Conservation (phyloP, 2,113 vertebrate species). For the Himantopus leucocephalus region DNA sequence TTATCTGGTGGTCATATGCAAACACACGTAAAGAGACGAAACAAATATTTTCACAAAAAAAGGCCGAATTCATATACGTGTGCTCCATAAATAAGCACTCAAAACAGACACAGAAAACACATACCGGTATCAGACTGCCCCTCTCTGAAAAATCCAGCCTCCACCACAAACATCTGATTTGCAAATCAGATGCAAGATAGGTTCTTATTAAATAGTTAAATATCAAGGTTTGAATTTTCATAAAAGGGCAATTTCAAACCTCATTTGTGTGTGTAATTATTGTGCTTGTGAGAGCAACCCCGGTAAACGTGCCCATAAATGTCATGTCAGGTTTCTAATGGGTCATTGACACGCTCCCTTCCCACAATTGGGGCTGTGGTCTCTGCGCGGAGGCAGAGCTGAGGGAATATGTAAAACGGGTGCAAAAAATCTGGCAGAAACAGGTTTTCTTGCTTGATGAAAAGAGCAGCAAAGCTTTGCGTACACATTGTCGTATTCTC, state of each 20-base stretch:
- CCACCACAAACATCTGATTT: slow-evolving; percentile 2
- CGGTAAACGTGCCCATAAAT: neutral
- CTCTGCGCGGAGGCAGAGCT: neutral
- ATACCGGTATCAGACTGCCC: neutral
- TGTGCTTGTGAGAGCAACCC: slow-evolving; percentile 24
- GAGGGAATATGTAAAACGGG: neutral
- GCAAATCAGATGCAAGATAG: slow-evolving; percentile 7
- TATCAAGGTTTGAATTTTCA: slow-evolving; percentile 59
- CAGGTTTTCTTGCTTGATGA: neutral
- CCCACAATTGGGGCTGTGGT: neutral
- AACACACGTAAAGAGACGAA: neutral
- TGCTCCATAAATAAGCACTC: neutral
- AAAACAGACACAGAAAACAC: neutral
- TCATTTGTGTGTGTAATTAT: slow-evolving; percentile 63
- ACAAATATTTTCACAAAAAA: neutral
- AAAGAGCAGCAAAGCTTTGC: neutral
- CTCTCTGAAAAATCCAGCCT: neutral
- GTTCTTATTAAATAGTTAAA: slow-evolving; percentile 49
- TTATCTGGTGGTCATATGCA: rapidly evolving
- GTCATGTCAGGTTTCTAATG: slow-evolving; percentile 3
- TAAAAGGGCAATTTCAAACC: slow-evolving; percentile 64
- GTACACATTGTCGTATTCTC: neutral
- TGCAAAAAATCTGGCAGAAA: neutral
- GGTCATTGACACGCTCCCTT: slow-evolving; percentile 4
- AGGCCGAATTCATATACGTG: neutral